Percentiles rank a stretch among this genome's conserved stretches.
Evolutionary conservation across 2,888 invertebrate species (phyloP).

Genomic region (Homarus gammarus): DNA sequence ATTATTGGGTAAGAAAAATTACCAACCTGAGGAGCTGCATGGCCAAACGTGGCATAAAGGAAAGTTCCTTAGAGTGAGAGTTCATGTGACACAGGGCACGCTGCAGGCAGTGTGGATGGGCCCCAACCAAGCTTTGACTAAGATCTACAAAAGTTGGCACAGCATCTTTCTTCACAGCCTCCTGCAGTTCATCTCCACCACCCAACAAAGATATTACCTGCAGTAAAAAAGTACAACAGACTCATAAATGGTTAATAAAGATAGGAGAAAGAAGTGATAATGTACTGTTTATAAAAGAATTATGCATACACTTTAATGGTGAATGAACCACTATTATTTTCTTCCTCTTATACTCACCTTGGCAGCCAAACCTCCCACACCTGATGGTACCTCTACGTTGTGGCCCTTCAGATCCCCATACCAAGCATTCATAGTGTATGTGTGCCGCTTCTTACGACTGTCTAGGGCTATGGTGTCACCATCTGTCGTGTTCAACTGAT

Average conservation of each 20-base stretch:
- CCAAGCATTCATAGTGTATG: slow-evolving; percentile 61
- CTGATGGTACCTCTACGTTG: slow-evolving; percentile 11
- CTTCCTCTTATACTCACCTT: slow-evolving; percentile 20
- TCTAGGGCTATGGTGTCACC: background rate
- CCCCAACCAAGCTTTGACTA: slow-evolving; percentile 35
- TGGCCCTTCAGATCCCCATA: slow-evolving; percentile 43
- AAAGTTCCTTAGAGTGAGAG: slow-evolving; percentile 34
- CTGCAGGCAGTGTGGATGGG: slow-evolving; percentile 63
- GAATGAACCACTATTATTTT: background rate
- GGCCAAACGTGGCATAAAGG: slow-evolving; percentile 41
- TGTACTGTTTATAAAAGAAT: background rate
- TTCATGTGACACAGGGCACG: slow-evolving; percentile 61
- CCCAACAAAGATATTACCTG: slow-evolving; percentile 48
- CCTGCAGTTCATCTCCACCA: slow-evolving; percentile 20
- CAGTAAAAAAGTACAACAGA: background rate
- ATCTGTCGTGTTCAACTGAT: background rate
- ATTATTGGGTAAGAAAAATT: background rate
- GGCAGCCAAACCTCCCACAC: slow-evolving; percentile 19
- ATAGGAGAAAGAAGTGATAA: background rate
- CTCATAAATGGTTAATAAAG: background rate
- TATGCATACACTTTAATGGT: background rate
- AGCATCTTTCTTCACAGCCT: slow-evolving; percentile 32
- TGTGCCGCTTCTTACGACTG: slow-evolving; percentile 1
- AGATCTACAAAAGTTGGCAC: slow-evolving; percentile 48
- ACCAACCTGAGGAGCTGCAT: slow-evolving; percentile 58